Evolutionary conservation across 2,113 vertebrate genomes (phyloP).

Genomic region (Lepisosteus oculatus): DNA sequence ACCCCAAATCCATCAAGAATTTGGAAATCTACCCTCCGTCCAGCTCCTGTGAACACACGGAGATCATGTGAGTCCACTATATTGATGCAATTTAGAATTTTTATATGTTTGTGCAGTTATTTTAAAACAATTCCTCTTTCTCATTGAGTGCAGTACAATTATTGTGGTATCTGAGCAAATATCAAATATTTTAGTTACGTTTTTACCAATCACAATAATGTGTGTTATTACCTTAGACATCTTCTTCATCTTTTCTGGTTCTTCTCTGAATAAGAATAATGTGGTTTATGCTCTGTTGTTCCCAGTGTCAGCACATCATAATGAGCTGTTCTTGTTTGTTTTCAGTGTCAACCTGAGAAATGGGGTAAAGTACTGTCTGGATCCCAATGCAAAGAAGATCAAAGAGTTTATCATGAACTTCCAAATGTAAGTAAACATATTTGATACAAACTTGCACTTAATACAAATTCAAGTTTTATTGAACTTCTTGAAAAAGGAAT

Average conservation of each 20-base stretch:
- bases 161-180: not conserved
- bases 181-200: not conserved
- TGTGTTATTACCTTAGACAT: no score
- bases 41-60: slow-evolving; percentile 16
- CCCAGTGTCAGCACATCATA: no score
- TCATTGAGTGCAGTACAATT: no score
- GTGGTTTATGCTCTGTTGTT: no score
- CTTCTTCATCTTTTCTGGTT: no score
- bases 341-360: slow-evolving; percentile 19
- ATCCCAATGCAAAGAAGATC: slow-evolving; percentile 16
- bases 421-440: slow-evolving; percentile 40
- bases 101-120: not conserved
- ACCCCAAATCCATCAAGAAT: not conserved
- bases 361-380: slow-evolving; percentile 25
- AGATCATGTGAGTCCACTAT: slow-evolving; percentile 25
- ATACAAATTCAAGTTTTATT: no score
- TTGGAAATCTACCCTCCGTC: slow-evolving; percentile 20
- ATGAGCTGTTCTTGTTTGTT: not conserved
- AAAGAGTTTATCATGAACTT: slow-evolving; percentile 21
- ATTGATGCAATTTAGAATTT: not conserved
- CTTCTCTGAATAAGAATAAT: no score
- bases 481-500: no score
- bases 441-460: no score
- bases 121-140: not conserved
- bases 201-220: no score